Base-by-base conservation (phyloP, 2,113 vertebrate genomes). In the Oncorhynchus mykiss region DNA sequence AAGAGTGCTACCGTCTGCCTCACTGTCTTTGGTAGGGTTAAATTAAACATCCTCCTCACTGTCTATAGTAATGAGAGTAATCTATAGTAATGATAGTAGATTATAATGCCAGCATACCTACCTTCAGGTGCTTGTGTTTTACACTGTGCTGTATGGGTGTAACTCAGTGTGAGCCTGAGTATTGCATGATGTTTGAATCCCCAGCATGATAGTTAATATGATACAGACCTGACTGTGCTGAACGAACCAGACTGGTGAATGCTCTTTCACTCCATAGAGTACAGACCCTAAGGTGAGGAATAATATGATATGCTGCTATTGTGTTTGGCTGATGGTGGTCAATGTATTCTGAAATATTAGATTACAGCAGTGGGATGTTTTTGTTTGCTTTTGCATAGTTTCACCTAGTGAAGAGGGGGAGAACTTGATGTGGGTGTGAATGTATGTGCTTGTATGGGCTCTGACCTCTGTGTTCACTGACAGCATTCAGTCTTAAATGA, bases 1-100 rank as follows among this genome's bases (percentile, higher is more conserved):
- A 92, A 90, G 84, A 93, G 79, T 34, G 82, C 88, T 64, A 87
- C 71, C 0, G 80, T 89, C 64, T 94, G 93, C 84, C 92, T 94
- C 78, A 82, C 88, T 54, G 88, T 90, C 6, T 94, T 86, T 29
- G 93, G 92, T 92, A 90, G 34, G 34, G 34, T 34, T 34, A 34
- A 34, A 34, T 34, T 34, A 34, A 34, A 34, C 34, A 34, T 34
- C 34, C 34, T 34, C 34, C 34, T 34, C 34, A 34, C 60, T 64
- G n/a, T 64, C 60, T 64, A 64, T 64, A 24, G 60, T 64, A 64
- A 64, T 12, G 31, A 34, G 31, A 34, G 1, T 34, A 34, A 34
- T 1, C 31, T 34, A 34, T 34, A 34, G 34, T 34, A 45, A 45
- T 45, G 39, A 45, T 9, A 6, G 2, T 45, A 11, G 39, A 11